These are phyloP conservation scores for Apis cerana DNA, from an alignment of 1,140 invertebrate genomes.

Conservation along the genomic window DNA sequence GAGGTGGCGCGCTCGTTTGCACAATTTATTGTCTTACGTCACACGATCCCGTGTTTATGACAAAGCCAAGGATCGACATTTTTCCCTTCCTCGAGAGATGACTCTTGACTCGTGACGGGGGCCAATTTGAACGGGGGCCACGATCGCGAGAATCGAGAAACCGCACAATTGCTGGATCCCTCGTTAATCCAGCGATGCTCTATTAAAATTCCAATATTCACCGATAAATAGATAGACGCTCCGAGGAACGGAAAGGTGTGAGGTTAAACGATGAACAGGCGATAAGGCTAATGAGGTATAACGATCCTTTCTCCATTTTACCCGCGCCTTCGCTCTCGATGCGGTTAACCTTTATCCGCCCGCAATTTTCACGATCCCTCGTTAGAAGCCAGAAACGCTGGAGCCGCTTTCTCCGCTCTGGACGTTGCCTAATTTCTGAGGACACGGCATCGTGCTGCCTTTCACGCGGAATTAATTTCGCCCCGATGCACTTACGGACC, in stretches of 20 bases:
- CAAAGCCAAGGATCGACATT: constrained; percentile 27
- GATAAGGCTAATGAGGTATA: constrained; percentile 68
- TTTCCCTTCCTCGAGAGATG: background rate
- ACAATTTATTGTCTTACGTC: constrained; percentile 66
- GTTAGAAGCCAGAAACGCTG: constrained; percentile 18
- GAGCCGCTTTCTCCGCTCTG: constrained; percentile 49
- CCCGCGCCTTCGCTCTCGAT: constrained; percentile 13
- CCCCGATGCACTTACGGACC: background rate
- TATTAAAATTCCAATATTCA: constrained; percentile 63
- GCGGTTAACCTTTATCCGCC: constrained; percentile 63
- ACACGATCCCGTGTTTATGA: constrained; percentile 42
- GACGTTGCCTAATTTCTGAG: constrained; percentile 51
- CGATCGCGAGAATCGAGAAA: constrained; percentile 34
- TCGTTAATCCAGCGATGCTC: constrained; percentile 28
- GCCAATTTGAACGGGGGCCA: background rate
- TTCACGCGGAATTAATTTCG: background rate
- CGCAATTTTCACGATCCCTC: constrained; percentile 61
- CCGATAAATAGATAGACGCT: constrained; percentile 38
- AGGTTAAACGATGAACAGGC: constrained; percentile 65
- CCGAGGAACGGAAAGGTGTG: constrained; percentile 44
- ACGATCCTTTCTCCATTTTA: constrained; percentile 67
- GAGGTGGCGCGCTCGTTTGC: constrained; percentile 48
- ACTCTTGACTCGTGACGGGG: constrained; percentile 20
- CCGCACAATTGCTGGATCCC: constrained; percentile 18
- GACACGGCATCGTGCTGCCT: background rate